Base-by-base conservation (phyloP, 2,797 vertebrate genomes). In the Periparus ater region DNA sequence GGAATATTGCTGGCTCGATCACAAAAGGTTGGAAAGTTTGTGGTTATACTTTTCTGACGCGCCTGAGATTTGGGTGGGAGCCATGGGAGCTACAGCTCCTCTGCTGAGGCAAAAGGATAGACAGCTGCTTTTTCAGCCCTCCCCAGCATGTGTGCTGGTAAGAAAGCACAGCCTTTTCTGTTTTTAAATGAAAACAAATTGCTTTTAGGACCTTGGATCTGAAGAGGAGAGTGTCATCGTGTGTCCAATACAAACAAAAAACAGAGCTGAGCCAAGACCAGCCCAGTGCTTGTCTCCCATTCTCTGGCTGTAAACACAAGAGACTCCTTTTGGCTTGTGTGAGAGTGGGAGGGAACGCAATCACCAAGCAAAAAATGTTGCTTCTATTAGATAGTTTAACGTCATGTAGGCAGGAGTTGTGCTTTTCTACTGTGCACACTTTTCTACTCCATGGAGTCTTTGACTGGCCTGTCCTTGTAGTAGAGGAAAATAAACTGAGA, bases 181-280 rank as follows among this genome's bases (percentile, higher is more conserved):
- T 1, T 84, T 74, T 63, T 54, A 92, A 89, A 79, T 0, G 4
- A 85, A 95, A 94, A 61, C 81, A 89, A 95, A 93, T 87, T 79
- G 81, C 88, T 93, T 92, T 87, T 74, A 74, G 75, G 92, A 89
- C 84, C 86, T 95, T 91, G 91, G 93, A 91, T 87, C 74, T 66
- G 81, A 85, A 18, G 71, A 85, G 84, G 81, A 91, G 92, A 95
- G 91, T 74, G 93, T 95, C 93, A 82, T 72, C 22, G 8, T 92
- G 80, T 85, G 95, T 95, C 95, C 95, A 97, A 93, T 82, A 95
- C 91, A 95, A 96, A 96, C 93, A 95, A 87, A 95, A 95, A 90
- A 29, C 1, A 0, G 0, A 85, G 23, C 78, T 48, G 61, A 96
- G 91, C 95, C 93, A 93, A 92, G 94, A 92, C 73, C 76, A 85